A percentile compares a stretch with the other conserved stretches of the same genome.
Conservation (phyloP, 2,113 vertebrate species). For the Desmodus rotundus region DNA sequence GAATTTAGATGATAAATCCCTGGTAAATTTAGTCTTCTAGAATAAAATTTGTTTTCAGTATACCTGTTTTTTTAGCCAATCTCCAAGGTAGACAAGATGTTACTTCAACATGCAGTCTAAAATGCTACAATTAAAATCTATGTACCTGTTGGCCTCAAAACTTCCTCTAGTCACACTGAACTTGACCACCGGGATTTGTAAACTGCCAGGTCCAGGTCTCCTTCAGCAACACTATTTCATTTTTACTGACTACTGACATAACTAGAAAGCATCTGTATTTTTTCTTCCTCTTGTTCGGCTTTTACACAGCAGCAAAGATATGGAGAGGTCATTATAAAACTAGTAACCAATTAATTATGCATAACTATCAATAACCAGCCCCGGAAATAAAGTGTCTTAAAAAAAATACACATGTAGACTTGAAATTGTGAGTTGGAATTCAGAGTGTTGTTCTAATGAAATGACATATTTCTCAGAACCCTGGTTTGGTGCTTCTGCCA, state of each 20-base stretch:
- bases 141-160: background rate
- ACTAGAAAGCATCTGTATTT: background rate
- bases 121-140: background rate
- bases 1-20: background rate
- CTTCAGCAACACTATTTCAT: background rate
- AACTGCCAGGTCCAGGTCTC: background rate
- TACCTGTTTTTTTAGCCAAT: background rate
- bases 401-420: background rate
- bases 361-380: background rate
- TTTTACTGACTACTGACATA: background rate
- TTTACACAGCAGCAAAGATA: background rate
- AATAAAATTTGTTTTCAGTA: background rate
- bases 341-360: background rate
- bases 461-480: background rate
- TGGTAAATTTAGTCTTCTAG: background rate
- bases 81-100: background rate
- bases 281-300: background rate
- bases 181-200: background rate
- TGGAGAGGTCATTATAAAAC: background rate
- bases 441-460: background rate
- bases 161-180: background rate
- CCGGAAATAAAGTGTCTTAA: background rate
- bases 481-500: background rate
- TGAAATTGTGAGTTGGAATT: background rate
- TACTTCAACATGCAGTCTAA: background rate